Evolutionary conservation across 2,113 vertebrate species (phyloP), one percentile per base, ranked within the genome.

Genomic region (Vulpes ferrilata): DNA sequence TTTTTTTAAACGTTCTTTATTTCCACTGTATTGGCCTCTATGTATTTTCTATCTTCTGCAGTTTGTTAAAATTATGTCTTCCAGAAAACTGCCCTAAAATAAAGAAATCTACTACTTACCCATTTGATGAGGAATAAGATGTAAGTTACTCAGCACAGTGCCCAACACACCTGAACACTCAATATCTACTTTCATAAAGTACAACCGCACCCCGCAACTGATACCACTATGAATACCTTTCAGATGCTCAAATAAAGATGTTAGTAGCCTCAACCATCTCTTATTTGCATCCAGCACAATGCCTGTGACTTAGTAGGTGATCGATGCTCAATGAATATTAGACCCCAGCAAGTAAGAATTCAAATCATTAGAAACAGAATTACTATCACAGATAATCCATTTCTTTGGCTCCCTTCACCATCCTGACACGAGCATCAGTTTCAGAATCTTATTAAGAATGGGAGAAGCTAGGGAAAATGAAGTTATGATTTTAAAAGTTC

Each of bases 401-500:
- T 85, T 60, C 48, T 15, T 74, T 93, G 88, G 67, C 23, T 80
- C 48, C 71, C 30, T 93, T 95, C 11, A 5, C n/a, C 81, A 95
- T 59, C 15, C 20, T 86, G 35, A 89, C 22, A 94, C 23, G 43
- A 76, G 5, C 73, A 94, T 55, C 30, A 30, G 38, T 55, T 79
- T 91, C 76, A 94, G 67, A 74, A 88, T 65, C 53, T 90, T 84
- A 86, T 20, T 82, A 83, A 93, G 92, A 71, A 90, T 38, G 25
- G 11, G 32, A 97, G 10, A 76, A 86, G 64, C 57, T 86, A 76
- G 7, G 55, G 59, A 81, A 94, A 80, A 88, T 76, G 55, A 94
- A 48, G 64, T 76, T 84, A 67, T 3, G 81, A 90, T 11, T 90
- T 96, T 89, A 60, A 69, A 89, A 84, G 65, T 62, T 89, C 38